Conservation (phyloP, 2,797 vertebrate species). For the Hoplostethus atlanticus region DNA sequence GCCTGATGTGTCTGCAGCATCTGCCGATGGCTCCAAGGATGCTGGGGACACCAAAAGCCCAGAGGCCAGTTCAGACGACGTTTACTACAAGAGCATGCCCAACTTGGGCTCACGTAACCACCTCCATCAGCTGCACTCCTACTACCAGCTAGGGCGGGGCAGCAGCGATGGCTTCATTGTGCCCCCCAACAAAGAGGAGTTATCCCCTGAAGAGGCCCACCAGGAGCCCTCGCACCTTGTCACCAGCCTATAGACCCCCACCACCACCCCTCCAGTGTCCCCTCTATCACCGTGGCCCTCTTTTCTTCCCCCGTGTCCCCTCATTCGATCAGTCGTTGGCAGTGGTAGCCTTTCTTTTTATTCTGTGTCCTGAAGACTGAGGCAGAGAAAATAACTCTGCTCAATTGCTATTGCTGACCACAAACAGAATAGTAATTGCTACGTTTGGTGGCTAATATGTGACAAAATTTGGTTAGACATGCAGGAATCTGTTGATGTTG, state of each 20-base stretch:
- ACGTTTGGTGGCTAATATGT: slow-evolving; percentile 40
- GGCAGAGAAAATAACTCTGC: slow-evolving; percentile 72
- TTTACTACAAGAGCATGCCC: slow-evolving; percentile 99
- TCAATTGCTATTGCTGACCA: slow-evolving; percentile 75
- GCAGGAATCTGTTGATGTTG: slow-evolving; percentile 74
- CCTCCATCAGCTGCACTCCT: slow-evolving; percentile 94
- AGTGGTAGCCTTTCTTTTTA: slow-evolving; percentile 88
- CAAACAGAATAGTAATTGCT: slow-evolving; percentile 50
- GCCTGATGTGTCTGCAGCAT: slow-evolving; percentile 71
- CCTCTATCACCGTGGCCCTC: slow-evolving; percentile 48
- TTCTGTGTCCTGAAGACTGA: slow-evolving; percentile 83
- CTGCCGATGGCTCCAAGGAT: slow-evolving; percentile 65
- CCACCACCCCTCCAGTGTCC: slow-evolving; percentile 23
- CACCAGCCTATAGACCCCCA: slow-evolving; percentile 94
- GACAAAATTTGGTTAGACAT: slow-evolving; percentile 64
- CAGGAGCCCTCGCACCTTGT: slow-evolving; percentile 95
- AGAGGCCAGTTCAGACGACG: slow-evolving; percentile 88
- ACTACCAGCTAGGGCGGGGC: slow-evolving; percentile 96
- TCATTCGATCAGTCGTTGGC: slow-evolving; percentile 88
- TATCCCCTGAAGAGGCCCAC: slow-evolving; percentile 86
- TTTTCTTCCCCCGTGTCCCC: slow-evolving; percentile 60
- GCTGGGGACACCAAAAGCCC: slow-evolving; percentile 83
- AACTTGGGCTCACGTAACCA: slow-evolving; percentile 96
- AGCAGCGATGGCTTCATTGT: slow-evolving; percentile 98
- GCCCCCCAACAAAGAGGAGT: slow-evolving; percentile 92